Percentiles rank a stretch among this genome's conserved stretches.
These are phyloP conservation scores for Euthynnus affinis DNA, from an alignment of 2,797 vertebrate species.

Conservation along the genomic window DNA sequence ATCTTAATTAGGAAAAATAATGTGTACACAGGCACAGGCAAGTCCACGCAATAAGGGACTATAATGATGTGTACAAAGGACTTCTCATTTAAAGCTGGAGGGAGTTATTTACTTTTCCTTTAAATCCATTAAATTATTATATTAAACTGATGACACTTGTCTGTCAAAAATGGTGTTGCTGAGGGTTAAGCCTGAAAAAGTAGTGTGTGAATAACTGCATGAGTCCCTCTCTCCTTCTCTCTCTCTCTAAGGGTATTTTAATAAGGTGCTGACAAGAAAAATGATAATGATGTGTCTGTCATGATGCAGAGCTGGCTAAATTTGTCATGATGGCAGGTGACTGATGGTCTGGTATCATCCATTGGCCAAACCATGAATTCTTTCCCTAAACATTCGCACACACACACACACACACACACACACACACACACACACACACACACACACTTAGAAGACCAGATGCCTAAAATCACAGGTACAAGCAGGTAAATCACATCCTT, in stretches of 20 bases:
- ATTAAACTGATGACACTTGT: constrained; percentile 30
- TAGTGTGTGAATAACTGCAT: constrained; percentile 45
- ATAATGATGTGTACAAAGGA: constrained; percentile 39
- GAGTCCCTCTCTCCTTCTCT: constrained; percentile 14
- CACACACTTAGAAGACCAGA: constrained; percentile 11
- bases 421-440: constrained; percentile 20
- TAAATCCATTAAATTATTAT: constrained; percentile 27
- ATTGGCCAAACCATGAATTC: constrained; percentile 70
- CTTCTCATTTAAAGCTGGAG: constrained; percentile 27
- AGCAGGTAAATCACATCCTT: constrained; percentile 60
- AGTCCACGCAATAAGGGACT: not conserved
- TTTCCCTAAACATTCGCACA: constrained; percentile 58
- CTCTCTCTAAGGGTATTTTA: constrained; percentile 75
- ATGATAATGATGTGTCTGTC: constrained; percentile 85
- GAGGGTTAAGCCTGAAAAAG: constrained; percentile 33
- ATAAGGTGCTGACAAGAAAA: constrained; percentile 84
- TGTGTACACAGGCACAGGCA: constrained; percentile 24
- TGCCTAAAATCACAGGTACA: constrained; percentile 34
- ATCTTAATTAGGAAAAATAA: constrained; percentile 81
- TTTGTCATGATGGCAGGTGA: constrained; percentile 82
- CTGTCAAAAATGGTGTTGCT: constrained; percentile 38
- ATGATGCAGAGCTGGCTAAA: constrained; percentile 73
- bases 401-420: constrained; percentile 15
- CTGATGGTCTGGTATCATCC: constrained; percentile 76
- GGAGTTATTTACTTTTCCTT: constrained; percentile 34